Evolutionary conservation across 2,797 vertebrate species (phyloP).

Genomic region (Catamblyrhynchus diadema): DNA sequence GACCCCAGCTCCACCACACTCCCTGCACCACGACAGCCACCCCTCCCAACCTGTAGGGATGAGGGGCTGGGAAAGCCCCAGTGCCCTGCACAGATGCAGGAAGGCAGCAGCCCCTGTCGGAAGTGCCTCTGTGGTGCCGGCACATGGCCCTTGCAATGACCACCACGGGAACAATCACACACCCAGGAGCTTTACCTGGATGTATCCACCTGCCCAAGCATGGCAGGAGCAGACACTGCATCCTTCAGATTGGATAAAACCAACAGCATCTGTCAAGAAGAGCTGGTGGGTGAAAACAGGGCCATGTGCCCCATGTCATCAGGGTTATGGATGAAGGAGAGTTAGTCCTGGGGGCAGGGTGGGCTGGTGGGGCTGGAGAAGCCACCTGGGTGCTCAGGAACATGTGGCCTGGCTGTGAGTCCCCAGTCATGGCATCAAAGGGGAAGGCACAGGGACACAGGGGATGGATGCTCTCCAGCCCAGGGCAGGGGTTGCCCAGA

Average conservation of each 20-base stretch:
- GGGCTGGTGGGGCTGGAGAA: background rate
- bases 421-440: fast-evolving
- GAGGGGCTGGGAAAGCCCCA: background rate
- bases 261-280: background rate
- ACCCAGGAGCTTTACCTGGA: background rate
- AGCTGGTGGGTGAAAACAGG: background rate
- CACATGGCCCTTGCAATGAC: fast-evolving
- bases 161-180: background rate
- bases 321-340: background rate
- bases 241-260: background rate
- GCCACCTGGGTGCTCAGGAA: background rate
- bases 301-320: fast-evolving
- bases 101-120: fast-evolving
- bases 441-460: background rate
- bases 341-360: background rate
- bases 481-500: background rate
- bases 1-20: too few species aligned
- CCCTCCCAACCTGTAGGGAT: background rate
- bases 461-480: background rate
- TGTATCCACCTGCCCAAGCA: background rate
- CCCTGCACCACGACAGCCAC: background rate
- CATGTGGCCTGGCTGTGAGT: fast-evolving
- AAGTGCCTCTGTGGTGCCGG: fast-evolving
- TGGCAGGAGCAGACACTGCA: background rate
- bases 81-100: background rate